Evolutionary conservation across 2,888 invertebrate species (phyloP), one percentile per base, ranked within the genome.

Genomic region (Trichacis sp.): DNA sequence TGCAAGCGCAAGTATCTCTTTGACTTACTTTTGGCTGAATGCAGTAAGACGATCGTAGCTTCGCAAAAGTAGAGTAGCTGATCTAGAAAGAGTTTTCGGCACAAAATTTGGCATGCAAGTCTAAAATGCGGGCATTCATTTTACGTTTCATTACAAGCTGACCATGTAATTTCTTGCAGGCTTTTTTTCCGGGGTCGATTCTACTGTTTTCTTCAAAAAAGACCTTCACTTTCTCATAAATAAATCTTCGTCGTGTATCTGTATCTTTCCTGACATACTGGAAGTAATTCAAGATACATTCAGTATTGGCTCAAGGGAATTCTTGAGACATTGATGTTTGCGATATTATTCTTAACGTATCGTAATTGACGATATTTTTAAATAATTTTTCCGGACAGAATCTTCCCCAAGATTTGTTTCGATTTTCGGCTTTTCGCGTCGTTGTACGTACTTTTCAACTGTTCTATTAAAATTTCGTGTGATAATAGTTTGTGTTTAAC

Each of bases 351-450:
- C 52, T 8, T 56, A 12, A 65, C 6, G 14, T 15, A 14, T 17
- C 48, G 36, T 30, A 60, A 40, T 45, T 65, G 40, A 42, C 47
- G 50, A 40, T 62, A 66, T 55, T 66, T 66, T 66, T 59, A 58
- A 6, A 62, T 45, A 36, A 66, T 30, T 52, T 65, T 65, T 33
- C 52, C 52, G 46, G 29, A 24, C 2, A 66, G 49, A 14, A 42
- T 54, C 54, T 57, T 49, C 33, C 61, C 55, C n/a, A 66, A 51
- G 30, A 62, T 62, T 51, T 58, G 62, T 12, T 66, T 66, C 15
- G 54, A 58, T 40, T 57, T 66, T 14, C n/a, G 14, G 29, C 57
- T 62, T 12, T n/a, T 38, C 20, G 43, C 40, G 6, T 57, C 48
- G 29, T 29, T 18, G 43, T 66, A 62, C n/a, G 53, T 38, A 36